Base-by-base conservation (phyloP, 2,888 invertebrate genomes). In the Macrosiphum euphorbiae region DNA sequence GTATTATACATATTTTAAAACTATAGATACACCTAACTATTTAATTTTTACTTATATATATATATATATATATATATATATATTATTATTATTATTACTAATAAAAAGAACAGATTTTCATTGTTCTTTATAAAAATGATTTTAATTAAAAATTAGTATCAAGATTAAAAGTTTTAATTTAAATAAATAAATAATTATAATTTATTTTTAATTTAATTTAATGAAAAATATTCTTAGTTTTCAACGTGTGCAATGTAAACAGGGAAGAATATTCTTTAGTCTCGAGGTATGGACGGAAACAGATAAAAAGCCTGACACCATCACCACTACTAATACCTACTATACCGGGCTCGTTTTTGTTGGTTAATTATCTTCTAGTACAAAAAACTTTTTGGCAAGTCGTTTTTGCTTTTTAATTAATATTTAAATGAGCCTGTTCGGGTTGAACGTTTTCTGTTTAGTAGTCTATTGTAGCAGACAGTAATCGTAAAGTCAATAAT, bases 351-450 rank as follows among this genome's bases (percentile, higher is more conserved):
- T 87, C 28, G 78, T 88, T 92, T 92, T 50, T 88, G 78, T 78
- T n/a, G 55, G 92, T 92, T 88, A 88, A 92, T 92, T 92, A 92
- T 88, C 88, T 44, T 55, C 20, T 44, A n/a, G 67, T 55, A 78
- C 92, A 52, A 92, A 92, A 88, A 92, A 92, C 88, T 92, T 88
- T 92, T 92, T 88, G 88, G 88, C 78, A 78, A 92, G 78, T 88
- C 44, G 52, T 55, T 55, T 35, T 55, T 78, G 50, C 52, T 88
- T 92, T 88, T 94, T 94, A 94, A 94, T 94, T 90, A 90, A 94
- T 90, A 94, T 94, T 90, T 86, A 94, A 94, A 94, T 94, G 86
- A 90, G 94, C 50, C 86, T 86, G 84, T 94, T 88, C 44, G 35
- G 87, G 52, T 67, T 87, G 87, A 92, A 52, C n/a, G 41, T 67